Percentiles rank a stretch among this genome's conserved stretches.
Conservation (phyloP, 1,140 invertebrate species). For the Drosophila bifasciata region DNA sequence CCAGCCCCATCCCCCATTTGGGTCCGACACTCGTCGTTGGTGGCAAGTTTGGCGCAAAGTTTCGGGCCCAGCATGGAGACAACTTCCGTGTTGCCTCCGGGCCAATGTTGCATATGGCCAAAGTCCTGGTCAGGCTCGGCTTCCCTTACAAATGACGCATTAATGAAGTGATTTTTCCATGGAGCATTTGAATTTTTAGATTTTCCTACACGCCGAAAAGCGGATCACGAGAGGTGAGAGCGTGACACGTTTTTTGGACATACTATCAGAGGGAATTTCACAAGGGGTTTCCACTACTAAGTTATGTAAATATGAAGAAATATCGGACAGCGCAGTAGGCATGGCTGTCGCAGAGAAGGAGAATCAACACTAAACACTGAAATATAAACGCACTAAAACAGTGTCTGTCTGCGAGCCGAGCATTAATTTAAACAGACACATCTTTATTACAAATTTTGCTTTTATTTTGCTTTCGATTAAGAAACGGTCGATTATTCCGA, state of each 20-base stretch:
- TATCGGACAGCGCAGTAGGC: no score
- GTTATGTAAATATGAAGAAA: no score
- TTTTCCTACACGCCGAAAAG: slow-evolving; percentile 7
- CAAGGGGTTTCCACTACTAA: no score
- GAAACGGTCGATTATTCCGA: no score
- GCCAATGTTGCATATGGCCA: slow-evolving; percentile 66
- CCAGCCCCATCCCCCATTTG: not conserved
- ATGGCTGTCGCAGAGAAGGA: no score
- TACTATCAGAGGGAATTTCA: no score
- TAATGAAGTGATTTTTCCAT: slow-evolving; percentile 77
- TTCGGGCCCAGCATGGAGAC: slow-evolving; percentile 61
- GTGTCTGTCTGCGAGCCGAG: no score
- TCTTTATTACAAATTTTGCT: no score
- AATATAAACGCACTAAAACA: no score
- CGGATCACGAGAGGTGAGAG: not conserved
- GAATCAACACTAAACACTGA: no score
- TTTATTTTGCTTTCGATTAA: no score
- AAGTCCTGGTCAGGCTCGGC: slow-evolving; percentile 54
- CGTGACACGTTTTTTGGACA: slow-evolving; percentile 19
- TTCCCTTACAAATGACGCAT: slow-evolving; percentile 75
- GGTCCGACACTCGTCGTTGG: slow-evolving; percentile 9
- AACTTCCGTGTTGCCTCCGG: slow-evolving; percentile 71
- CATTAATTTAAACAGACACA: no score
- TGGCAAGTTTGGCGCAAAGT: slow-evolving; percentile 76
- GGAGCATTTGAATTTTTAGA: slow-evolving; percentile 54